Base-by-base conservation (phyloP, 1,140 invertebrate species). In the Melanaphis sacchari region DNA sequence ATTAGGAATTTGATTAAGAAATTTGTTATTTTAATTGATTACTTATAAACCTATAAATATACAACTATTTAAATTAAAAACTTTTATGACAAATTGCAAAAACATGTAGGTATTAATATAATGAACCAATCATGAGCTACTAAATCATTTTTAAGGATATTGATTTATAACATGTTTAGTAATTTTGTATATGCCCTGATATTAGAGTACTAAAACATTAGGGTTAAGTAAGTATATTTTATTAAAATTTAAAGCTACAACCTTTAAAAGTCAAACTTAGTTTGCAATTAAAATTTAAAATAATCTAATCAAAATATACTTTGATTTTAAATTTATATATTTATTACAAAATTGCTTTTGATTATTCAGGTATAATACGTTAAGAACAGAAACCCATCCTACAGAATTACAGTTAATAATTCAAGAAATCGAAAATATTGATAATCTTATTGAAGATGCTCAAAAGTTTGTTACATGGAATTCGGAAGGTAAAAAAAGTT, bases 341-440 rank as follows among this genome's bases (percentile, higher is more conserved):
- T n/a, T n/a, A 4, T n/a, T 66, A 66, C 31, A 66, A 66, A 66
- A 66, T 66, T 66, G n/a, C 31, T n/a, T 66, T 66, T n/a, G 31
- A n/a, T n/a, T 18, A 66, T n/a, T 49, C 31, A 96, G 96, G 95
- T 97, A 97, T 94, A 98, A 98, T 95, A 96, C 96, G 94, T 96
- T 98, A n/a, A 95, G 96, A 54, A 96, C 96, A 90, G 96, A 96
- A 26, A 96, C 96, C 40, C 96, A 97, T 66, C 95, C 96, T 91
- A 96, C 97, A 5, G 97, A 98, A 95, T 97, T 96, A 91, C 96
- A 96, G 36, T 95, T 98, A 38, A 96, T 98, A 93, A 95, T 96
- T 95, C 95, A 96, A 89, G 97, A 97, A 95, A 95, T 98, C 52
- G 95, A 95, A 31, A 95, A 95, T 9, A 96, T 98, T 93, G 97